Evolutionary conservation across 92 coral and sea anemone species (phyloP), one percentile per base, ranked within the genome.

Genomic region (Palythoa heliodiscus): DNA sequence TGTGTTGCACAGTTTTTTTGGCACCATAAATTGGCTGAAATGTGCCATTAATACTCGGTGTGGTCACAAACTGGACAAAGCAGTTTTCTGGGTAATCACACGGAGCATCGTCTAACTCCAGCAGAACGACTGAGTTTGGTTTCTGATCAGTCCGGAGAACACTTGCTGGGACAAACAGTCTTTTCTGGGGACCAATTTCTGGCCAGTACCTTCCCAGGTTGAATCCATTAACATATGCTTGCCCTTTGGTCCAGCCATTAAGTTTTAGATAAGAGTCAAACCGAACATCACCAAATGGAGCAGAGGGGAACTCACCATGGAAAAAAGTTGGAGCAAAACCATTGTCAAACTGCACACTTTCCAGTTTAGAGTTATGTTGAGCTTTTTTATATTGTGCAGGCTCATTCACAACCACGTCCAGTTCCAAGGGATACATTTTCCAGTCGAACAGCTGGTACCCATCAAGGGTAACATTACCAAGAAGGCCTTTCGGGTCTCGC

Each of bases 141-240:
- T 86, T 83, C 75, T 75, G 82, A 20, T 92, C 85, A 11, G 86
- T 50, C 48, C 91, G 87, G 70, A 97, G 85, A 57, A 90, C 93
- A 86, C 87, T 91, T 6, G 97, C 98, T 7, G 99, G 99, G 67
- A 95, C 92, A 89, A 91, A 97, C 68, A 96, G 40, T 10, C 95
- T 97, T 84, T 91, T 83, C 72, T 97, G 99, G 22, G 99, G 99
- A 16, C 99, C 99, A 64, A 75, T 93, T 2, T 80, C 88, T 19
- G 99, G 99, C 99, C 99, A 97, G 83, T 97, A 97, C 5, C 98
- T 92, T 14, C 98, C 98, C 9, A 96, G 78, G 77, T 96, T 94
- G 64, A 94, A 83, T 8, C 96, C 96, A 88, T 96, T 96, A n/a
- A 96, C 89, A 76, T 92, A 96, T 15, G 89, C 98, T 22, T 95